phyloP scores from a whole-genome alignment of 2,113 vertebrate species.

The Chaetops frenatus region DNA sequence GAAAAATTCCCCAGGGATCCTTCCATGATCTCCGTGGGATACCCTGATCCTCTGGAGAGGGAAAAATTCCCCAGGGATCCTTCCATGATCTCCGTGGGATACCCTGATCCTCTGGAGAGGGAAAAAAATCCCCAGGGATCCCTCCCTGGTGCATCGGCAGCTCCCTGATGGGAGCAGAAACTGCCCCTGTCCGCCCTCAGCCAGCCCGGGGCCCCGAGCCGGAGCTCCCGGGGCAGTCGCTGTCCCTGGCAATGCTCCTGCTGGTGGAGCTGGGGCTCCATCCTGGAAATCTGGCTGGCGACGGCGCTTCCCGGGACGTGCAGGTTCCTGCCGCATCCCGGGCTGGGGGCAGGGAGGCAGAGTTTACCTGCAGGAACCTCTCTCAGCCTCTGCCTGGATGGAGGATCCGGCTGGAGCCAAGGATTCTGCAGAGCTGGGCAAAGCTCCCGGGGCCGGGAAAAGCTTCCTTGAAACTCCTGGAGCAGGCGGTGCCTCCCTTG shows the following conservation, averaged over 20 bases:
- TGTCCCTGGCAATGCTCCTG: neutral
- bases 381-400: neutral
- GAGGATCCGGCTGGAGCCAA: neutral
- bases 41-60: no score
- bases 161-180: no score
- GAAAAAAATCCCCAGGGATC: neutral
- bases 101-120: no score
- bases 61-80: no score
- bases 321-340: neutral
- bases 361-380: conserved; percentile 39
- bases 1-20: no score
- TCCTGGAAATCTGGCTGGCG: neutral
- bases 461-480: conserved; percentile 48
- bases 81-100: rapidly evolving
- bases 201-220: neutral
- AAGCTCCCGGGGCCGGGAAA: neutral
- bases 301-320: neutral
- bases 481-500: conserved; percentile 55
- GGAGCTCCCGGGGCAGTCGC: neutral
- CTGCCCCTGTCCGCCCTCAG: neutral
- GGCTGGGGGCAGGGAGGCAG: neutral
- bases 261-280: conserved; percentile 30
- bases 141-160: neutral
- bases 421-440: conserved; percentile 48
- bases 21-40: rapidly evolving